Base-by-base conservation (phyloP, 2,797 vertebrate genomes). In the Liparis tanakae region DNA sequence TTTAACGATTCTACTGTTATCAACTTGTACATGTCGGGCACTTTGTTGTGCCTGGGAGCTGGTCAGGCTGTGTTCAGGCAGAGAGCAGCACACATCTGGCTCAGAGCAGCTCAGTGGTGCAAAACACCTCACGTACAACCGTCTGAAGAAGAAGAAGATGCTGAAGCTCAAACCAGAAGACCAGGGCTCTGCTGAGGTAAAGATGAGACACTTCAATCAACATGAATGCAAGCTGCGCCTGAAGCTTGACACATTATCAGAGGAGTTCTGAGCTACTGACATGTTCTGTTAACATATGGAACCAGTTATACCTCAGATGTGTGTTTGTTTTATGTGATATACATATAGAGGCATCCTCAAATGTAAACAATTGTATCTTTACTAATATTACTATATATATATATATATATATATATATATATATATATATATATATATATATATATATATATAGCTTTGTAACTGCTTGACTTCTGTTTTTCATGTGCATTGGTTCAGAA, bases 31-130 rank as follows among this genome's bases (percentile, higher is more conserved):
- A 57, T 80, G 67, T 46, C 10, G 1, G 62, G 62, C 72, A 78
- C 55, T 10, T 61, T 44, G 0, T 7, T 87, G 13, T 71, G 22
- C 46, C 39, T 84, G 39, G 72, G 72, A 18, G 55, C 13, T 34
- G 79, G 71, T 46, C 74, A 82, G 66, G 25, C 53, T 71, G 55
- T 82, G 0, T 84, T 84, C 75, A 80, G 74, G 56, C 66, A 71
- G 22, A 55, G 78, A 46, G 63, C n/a, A 4, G 37, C 17, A 6
- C 50, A 76, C 39, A 36, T 76, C 13, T 82, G 72, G 77, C 56
- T 17, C 6, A 79, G 73, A 70, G 59, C 18, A 18, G 17, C 15
- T 51, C 41, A 34, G 18, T 67, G 37, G 25, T 65, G 57, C 43
- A 80, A 48, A 58, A 20, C 22, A 3, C 2, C 36, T 10, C 33